Evolutionary conservation across 2,797 vertebrate species (phyloP), one percentile per base, ranked within the genome.

Genomic region (Coregonus sp.): DNA sequence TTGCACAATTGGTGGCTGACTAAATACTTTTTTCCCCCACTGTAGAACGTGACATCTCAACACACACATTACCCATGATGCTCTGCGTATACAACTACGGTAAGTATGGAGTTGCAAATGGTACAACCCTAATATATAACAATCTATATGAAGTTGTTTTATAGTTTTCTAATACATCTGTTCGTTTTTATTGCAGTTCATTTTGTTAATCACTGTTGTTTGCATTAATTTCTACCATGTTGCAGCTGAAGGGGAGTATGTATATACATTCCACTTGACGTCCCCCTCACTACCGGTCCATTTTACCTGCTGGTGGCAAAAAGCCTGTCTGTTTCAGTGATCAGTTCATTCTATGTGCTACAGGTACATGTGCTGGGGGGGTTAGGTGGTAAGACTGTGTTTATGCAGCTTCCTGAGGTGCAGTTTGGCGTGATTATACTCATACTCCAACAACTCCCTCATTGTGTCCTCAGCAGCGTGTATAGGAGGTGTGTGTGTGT

Each of bases 371-470:
- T 40, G 7, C 40, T 25, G 6, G 65, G 31, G 33, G 40, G 40
- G 40, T 47, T 47, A 11, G 7, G 40, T 0, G 7, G 40, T 47
- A 9, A 9, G 40, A 11, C 35, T 40, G 72, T 81, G 83, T 88
- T 91, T 88, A 86, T 86, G 81, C 80, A 80, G 82, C 78, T 86
- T 89, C 88, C 87, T 85, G 84, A 78, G 68, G 86, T 75, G 82
- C 75, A 87, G 82, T 88, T 89, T 85, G 50, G 78, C 82, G 82
- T 87, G 88, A 90, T 91, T 89, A 89, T 84, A 86, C 76, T 78
- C 71, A 3, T 82, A 81, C 72, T 87, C 90, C 82, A 90, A 84
- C 80, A 75, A 50, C 37, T 61, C 65, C 0, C 75, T 85, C 83
- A 89, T 88, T 90, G 87, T 89, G 81, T 84, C 71, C 5, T 78